Base-by-base conservation (phyloP, 2,888 invertebrate genomes). In the Tromatobia lineatoria region DNA sequence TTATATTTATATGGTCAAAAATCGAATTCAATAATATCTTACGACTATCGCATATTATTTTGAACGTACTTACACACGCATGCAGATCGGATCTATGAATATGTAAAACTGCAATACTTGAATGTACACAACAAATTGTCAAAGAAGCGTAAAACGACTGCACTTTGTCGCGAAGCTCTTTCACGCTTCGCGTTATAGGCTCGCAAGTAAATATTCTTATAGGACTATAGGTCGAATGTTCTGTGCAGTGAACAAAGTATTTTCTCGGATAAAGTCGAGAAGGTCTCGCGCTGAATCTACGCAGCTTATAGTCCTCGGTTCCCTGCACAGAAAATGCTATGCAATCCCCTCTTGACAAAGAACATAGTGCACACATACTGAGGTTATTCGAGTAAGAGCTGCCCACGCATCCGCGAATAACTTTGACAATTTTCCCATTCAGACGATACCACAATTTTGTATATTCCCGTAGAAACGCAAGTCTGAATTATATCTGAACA, bases 401-500 rank as follows among this genome's bases (percentile, higher is more conserved):
- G 82, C 83, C 83, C 79, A 83, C 81, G 54, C 82, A 34, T 20
- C 42, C 18, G 15, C 66, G 38, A 70, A 83, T 64, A 42, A 54
- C 70, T 70, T 38, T 23, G 54, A 47, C 73, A 61, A 79, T 79
- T 75, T 79, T 79, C 61, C 34, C 25, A 47, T 15, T 69, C 18
- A 67, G 50, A 59, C 57, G 25, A 45, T 77, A 57, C 20, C n/a
- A 64, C 8, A 18, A 42, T 42, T 42, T 73, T 73, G n/a, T 73
- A 23, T 42, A 73, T 25, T 23, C 42, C 1, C 3, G 18, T 11
- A 13, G 23, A 34, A 20, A 18, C 15, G 52, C 20, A 38, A 47
- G 54, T 45, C 38, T 50, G 59, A 54, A 70, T 23, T 71, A 54
- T 73, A 45, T 57, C 57, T 34, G 23, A 20, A 25, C 45, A 11